Evolutionary conservation across 2,113 vertebrate genomes (phyloP).

Genomic region (Pongo abelii): DNA sequence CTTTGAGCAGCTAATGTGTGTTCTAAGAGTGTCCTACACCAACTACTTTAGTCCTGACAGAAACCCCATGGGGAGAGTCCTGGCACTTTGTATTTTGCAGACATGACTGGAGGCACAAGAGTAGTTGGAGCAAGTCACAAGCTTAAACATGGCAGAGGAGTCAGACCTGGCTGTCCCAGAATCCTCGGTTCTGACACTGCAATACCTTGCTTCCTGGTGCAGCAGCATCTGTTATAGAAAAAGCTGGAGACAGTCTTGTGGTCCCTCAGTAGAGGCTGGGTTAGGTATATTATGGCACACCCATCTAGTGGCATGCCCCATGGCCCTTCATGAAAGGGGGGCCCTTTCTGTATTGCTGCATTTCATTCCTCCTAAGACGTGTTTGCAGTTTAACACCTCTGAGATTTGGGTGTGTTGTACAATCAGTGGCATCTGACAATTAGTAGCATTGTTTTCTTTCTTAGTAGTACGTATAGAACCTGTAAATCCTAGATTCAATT

Average conservation of each 20-base stretch:
- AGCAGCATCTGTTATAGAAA: not conserved
- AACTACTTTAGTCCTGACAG: not conserved
- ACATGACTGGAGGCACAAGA: not conserved
- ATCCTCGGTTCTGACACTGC: not conserved
- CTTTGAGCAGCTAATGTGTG: not conserved
- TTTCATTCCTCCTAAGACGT: not conserved
- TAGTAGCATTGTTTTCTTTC: not conserved
- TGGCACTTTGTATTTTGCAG: not conserved
- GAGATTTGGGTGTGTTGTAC: not conserved
- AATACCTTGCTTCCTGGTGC: not conserved
- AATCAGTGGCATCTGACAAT: not conserved
- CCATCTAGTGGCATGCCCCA: not conserved
- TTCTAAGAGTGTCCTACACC: not conserved
- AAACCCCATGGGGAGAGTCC: not conserved
- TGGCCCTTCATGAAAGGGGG: not conserved
- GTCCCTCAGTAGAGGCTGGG: not conserved
- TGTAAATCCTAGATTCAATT: not conserved
- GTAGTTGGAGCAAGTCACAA: not conserved
- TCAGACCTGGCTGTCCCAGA: not conserved
- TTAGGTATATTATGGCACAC: not conserved
- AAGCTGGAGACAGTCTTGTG: not conserved
- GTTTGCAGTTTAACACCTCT: not conserved
- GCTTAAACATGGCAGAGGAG: not conserved
- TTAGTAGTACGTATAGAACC: not conserved
- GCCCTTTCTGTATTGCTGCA: not conserved